Evolutionary conservation across 2,888 invertebrate species (phyloP), one percentile per base, ranked within the genome.

Genomic region (Neocrepidodera transversa): DNA sequence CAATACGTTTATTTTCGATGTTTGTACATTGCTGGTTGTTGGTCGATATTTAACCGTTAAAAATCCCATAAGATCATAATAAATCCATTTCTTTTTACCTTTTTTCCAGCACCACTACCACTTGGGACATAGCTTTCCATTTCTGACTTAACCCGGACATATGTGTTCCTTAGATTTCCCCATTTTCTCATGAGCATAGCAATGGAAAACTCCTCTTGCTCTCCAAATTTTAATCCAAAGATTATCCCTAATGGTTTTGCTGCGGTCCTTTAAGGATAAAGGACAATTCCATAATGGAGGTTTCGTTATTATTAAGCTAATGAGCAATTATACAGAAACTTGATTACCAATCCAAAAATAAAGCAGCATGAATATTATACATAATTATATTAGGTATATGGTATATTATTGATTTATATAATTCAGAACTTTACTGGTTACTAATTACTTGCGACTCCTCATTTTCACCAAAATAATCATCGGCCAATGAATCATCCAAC

Each of bases 1-100:
- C n/a, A n/a, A n/a, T n/a, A n/a, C n/a, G n/a, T n/a, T n/a, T n/a
- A n/a, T n/a, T n/a, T n/a, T n/a, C n/a, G n/a, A n/a, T n/a, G n/a
- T n/a, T n/a, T n/a, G n/a, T n/a, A n/a, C n/a, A n/a, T n/a, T n/a
- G n/a, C n/a, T n/a, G n/a, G n/a, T n/a, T n/a, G n/a, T n/a, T 54
- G 45, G 17, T 42, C 28, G 36, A n/a, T 17, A 42, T 8, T 40
- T 43, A 17, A 62, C 10, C 5, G 50, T 53, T 20, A 55, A 40
- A 58, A 62, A 58, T 58, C 13, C 35, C 36, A 61, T 30, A 11
- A 11, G 13, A 17, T 62, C 58, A 54, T 45, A 62, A 40, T 28
- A 51, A 10, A 50, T 40, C 54, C 62, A 62, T 28, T 48, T 50
- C 38, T 51, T 58, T 13, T 28, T n/a, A n/a, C 52, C 20, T 55